These are phyloP conservation scores for Chymomyza caudatula DNA, from an alignment of 2,888 invertebrate genomes.

Conservation along the genomic window DNA sequence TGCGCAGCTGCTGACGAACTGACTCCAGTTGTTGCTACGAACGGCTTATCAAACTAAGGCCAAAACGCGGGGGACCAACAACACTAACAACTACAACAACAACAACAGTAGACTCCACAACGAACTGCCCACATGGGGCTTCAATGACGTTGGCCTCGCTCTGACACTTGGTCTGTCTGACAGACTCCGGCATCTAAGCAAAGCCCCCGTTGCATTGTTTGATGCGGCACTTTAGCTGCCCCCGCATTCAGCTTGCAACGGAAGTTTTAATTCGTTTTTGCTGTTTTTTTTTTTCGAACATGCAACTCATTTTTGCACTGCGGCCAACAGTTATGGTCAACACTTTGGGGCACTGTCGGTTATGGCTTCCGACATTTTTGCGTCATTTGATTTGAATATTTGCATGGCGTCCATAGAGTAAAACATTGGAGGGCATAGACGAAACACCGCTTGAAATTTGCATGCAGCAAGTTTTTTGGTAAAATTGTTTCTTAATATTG, in stretches of 20 bases:
- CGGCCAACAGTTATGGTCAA: conserved; percentile 43
- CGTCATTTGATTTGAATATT: not conserved
- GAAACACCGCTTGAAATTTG: too few relatives aligned
- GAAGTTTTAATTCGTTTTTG: not conserved
- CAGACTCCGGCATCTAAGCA: not conserved
- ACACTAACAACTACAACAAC: conserved; percentile 24
- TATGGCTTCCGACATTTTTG: not conserved
- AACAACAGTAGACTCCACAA: conserved; percentile 4
- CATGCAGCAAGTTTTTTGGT: not conserved
- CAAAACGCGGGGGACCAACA: conserved; percentile 35
- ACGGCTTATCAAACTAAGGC: conserved; percentile 59
- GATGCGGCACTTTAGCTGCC: not conserved
- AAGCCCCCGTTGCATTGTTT: not conserved
- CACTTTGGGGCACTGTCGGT: conserved; percentile 38
- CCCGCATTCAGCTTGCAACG: not conserved
- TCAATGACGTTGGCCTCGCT: not conserved
- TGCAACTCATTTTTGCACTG: not conserved
- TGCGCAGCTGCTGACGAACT: conserved; percentile 31
- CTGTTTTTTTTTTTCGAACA: not conserved
- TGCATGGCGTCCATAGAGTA: not conserved
- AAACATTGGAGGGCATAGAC: not conserved
- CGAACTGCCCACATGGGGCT: not conserved
- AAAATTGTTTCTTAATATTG: not conserved
- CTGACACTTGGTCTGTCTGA: not conserved
- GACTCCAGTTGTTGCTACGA: conserved; percentile 30